phyloP scores from a whole-genome alignment of 2,888 invertebrate species.

The Pristionchus japonicus region DNA sequence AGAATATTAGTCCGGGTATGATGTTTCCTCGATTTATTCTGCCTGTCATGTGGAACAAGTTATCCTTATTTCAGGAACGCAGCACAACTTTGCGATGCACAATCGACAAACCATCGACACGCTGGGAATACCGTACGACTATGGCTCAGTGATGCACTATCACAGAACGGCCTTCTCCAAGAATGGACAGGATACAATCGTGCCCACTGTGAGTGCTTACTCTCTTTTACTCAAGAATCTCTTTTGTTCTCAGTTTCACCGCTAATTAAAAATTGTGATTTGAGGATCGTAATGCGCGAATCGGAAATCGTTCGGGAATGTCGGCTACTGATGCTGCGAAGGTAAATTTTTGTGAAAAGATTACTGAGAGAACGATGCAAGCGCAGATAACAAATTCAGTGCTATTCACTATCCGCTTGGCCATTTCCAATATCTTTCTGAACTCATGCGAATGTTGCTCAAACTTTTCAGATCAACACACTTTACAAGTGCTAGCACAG shows the following conservation, averaged over 20 bases:
- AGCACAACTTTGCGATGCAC: neutral
- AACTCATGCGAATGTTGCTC: no score
- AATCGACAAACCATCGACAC: neutral
- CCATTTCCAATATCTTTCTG: no score
- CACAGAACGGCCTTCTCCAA: constrained; percentile 73
- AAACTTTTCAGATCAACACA: neutral
- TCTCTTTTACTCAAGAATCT: no score
- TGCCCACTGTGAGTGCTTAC: neutral
- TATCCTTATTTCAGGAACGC: neutral
- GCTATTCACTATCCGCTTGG: no score
- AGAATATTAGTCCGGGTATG: constrained; percentile 70
- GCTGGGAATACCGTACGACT: constrained; percentile 63
- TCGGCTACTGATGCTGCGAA: neutral
- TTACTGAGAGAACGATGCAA: neutral
- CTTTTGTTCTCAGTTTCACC: no score
- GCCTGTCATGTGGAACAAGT: no score
- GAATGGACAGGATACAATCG: constrained; percentile 73
- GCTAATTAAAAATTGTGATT: neutral
- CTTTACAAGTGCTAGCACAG: neutral
- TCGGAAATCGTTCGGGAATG: neutral
- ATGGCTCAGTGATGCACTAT: constrained; percentile 75
- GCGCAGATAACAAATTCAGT: neutral
- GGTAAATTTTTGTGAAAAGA: neutral
- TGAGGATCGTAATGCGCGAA: neutral
- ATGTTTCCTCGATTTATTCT: neutral